A percentile compares a stretch with the other conserved stretches of the same genome.
phyloP scores from a whole-genome alignment of 2,113 vertebrate species.

The Grammomys dolichurus region DNA sequence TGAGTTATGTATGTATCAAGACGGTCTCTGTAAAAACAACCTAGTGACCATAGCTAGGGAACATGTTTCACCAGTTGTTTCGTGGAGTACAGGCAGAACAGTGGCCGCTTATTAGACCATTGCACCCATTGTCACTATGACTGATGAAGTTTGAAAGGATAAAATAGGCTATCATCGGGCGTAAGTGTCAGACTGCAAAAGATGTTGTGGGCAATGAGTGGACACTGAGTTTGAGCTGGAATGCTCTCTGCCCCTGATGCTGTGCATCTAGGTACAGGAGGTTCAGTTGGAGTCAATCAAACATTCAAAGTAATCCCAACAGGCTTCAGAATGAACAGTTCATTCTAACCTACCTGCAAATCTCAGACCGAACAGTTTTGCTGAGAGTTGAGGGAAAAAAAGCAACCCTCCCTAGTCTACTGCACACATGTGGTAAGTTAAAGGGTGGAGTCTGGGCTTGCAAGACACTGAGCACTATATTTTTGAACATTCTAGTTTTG shows the following conservation, averaged over 20 bases:
- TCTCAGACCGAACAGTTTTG: neutral
- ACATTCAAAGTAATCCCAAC: neutral
- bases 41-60: neutral
- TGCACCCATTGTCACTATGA: neutral
- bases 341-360: slow-evolving; percentile 25
- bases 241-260: neutral
- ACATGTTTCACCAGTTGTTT: neutral
- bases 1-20: neutral
- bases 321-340: neutral
- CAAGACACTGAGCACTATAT: neutral
- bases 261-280: neutral
- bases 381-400: neutral
- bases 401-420: neutral
- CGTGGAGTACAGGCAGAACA: neutral
- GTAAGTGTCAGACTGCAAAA: neutral
- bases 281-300: neutral
- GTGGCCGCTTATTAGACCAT: neutral
- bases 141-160: neutral
- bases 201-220: neutral
- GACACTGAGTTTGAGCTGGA: neutral
- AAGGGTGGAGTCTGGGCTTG: neutral
- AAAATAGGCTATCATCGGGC: neutral
- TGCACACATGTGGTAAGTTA: neutral
- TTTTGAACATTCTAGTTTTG: slow-evolving; percentile 24
- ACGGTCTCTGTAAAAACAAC: neutral